Evolutionary conservation across 2,113 vertebrate genomes (phyloP).

Genomic region (Aldabrachelys gigantea): DNA sequence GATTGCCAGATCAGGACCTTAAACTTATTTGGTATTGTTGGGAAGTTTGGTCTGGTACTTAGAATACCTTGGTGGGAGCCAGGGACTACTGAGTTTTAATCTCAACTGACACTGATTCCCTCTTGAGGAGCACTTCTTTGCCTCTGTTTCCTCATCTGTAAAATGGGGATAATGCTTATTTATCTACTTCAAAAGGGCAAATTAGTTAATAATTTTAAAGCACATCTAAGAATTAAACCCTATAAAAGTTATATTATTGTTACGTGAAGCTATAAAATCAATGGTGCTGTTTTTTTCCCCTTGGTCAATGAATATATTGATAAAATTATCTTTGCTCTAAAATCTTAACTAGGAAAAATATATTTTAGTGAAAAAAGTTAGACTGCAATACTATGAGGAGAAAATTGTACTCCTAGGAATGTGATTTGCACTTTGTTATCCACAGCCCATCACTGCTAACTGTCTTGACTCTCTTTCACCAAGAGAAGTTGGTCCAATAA

Average conservation of each 20-base stretch:
- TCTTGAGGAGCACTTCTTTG: neutral
- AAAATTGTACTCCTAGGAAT: neutral
- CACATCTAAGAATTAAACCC: neutral
- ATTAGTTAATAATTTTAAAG: neutral
- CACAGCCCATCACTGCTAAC: neutral
- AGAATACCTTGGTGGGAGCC: neutral
- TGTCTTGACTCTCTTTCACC: neutral
- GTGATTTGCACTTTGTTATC: neutral
- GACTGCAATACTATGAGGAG: neutral
- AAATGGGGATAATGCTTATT: neutral
- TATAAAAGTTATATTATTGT: neutral
- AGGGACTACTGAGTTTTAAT: neutral
- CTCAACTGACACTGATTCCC: neutral
- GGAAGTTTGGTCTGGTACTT: neutral
- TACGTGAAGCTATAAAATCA: neutral
- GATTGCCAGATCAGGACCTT: neutral
- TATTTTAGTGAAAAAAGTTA: neutral
- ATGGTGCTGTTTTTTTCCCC: neutral
- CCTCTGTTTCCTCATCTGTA: neutral
- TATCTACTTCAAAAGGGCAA: neutral
- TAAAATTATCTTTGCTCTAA: neutral
- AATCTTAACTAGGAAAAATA: neutral
- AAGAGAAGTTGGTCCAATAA: neutral
- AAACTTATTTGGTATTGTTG: neutral
- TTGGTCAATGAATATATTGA: slow-evolving; percentile 1